Base-by-base conservation (phyloP, 1,140 invertebrate species). In the Agrilus planipennis region DNA sequence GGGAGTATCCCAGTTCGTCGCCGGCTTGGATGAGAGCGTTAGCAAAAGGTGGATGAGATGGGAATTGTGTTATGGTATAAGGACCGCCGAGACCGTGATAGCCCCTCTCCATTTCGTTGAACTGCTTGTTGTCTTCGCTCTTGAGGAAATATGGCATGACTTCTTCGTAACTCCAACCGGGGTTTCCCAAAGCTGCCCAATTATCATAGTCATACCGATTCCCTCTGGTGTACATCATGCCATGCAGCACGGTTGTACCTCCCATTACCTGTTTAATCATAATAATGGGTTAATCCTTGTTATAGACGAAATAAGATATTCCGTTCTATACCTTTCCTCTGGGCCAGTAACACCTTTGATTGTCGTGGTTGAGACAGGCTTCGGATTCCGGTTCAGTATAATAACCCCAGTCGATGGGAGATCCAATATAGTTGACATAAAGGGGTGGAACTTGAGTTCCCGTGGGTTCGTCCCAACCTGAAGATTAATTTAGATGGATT, bases 1-100 rank as follows among this genome's bases (percentile, higher is more conserved):
- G 1, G 55, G 52, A 21, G 15, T 25, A 4, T 76, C 76, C 79
- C 39, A 68, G 55, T 53, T 75, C 53, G 40, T 64, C 63, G 11
- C 67, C 73, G 0, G 75, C 79, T 19, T 76, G 61, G 2, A 83
- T 60, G 51, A 80, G 79, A 0, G 73, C 67, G 17, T 67, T 71
- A 5, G 68, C 60, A 38, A 74, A 76, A 79, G 42, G n/a, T 2
- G 73, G 0, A 74, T 75, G 38, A 70, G 62, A 62, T 68, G 76
- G 2, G 22, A 15, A 4, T 72, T 71, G 0, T 71, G 55, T 38
- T 45, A 37, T 47, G 19, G 65, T 71, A 12, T 70, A 65, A 11
- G 70, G 71, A 0, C 74, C 76, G 7, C 62, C 60, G 37, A 52
- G 62, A n/a, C 70, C 69, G 45, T 77, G 75, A 49, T 68, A 75